A percentile compares a stretch with the other conserved stretches of the same genome.
These are phyloP conservation scores for Caerostris extrusa DNA, from an alignment of 1,140 invertebrate species.

Conservation along the genomic window DNA sequence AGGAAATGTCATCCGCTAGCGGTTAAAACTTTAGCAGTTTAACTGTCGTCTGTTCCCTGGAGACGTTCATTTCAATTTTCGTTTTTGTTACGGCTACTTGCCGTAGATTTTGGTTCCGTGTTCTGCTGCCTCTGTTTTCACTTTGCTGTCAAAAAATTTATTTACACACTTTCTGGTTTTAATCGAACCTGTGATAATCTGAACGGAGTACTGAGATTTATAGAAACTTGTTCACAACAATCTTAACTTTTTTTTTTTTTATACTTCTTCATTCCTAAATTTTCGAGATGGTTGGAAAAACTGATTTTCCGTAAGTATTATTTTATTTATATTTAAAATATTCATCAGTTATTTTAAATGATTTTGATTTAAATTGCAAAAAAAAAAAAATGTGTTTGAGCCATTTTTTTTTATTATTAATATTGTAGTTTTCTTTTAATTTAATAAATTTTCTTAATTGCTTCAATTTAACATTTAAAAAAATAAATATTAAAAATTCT, in stretches of 20 bases:
- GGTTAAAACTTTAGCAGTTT: neutral
- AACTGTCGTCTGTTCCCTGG: neutral
- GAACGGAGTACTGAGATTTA: neutral
- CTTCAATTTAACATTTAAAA: no score
- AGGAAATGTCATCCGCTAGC: neutral
- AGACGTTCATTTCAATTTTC: conserved; percentile 52
- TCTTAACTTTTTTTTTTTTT: neutral
- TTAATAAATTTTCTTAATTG: no score
- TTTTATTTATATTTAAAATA: conserved; percentile 3
- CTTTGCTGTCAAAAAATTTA: neutral
- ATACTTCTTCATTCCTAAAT: neutral
- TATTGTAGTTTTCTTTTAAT: neutral
- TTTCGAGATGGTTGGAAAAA: conserved; percentile 46
- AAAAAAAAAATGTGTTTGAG: neutral
- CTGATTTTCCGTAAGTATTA: conserved; percentile 61
- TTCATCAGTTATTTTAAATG: neutral
- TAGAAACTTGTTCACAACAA: neutral
- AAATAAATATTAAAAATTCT: no score
- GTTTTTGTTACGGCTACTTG: conserved; percentile 54
- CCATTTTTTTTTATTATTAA: neutral
- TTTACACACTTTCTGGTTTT: neutral
- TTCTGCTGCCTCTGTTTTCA: conserved; percentile 69
- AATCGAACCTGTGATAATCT: neutral
- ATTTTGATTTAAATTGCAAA: neutral
- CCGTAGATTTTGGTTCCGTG: neutral